phyloP scores from a whole-genome alignment of 2,113 vertebrate genomes.

The Paramormyrops kingsleyae region DNA sequence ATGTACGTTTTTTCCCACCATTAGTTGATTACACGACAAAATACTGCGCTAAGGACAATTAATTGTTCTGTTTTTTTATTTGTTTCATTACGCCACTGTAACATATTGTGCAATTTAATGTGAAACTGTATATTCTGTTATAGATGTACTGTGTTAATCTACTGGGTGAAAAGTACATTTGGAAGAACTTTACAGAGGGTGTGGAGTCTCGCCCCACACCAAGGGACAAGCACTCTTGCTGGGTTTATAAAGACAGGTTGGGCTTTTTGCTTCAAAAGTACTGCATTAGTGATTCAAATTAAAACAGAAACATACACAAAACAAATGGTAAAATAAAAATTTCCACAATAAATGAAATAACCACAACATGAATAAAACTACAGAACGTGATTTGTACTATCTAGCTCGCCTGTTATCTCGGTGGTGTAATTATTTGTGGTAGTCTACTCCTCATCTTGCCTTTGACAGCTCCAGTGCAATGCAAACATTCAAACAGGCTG shows the following conservation, averaged over 20 bases:
- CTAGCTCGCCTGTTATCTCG: not conserved
- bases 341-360: not conserved
- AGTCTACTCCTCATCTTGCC: not conserved
- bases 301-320: not conserved
- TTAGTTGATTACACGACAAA: not conserved
- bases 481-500: not conserved
- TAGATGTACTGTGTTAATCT: slow-evolving; percentile 58
- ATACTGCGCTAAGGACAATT: not conserved
- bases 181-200: not conserved
- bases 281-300: not conserved
- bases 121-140: not conserved
- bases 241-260: slow-evolving; percentile 56
- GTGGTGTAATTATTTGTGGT: not conserved
- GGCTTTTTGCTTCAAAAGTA: slow-evolving; percentile 1
- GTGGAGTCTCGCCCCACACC: slow-evolving; percentile 52
- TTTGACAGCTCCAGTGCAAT: not conserved
- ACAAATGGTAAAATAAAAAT: not conserved
- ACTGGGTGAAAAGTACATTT: slow-evolving; percentile 24
- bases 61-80: not conserved
- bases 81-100: not conserved
- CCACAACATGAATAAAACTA: not conserved
- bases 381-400: not conserved
- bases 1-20: not conserved
- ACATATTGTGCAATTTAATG: not conserved
- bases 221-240: slow-evolving; percentile 58